Evolutionary conservation across 2,888 invertebrate species (phyloP), one percentile per base, ranked within the genome.

Genomic region (Myopa testacea): DNA sequence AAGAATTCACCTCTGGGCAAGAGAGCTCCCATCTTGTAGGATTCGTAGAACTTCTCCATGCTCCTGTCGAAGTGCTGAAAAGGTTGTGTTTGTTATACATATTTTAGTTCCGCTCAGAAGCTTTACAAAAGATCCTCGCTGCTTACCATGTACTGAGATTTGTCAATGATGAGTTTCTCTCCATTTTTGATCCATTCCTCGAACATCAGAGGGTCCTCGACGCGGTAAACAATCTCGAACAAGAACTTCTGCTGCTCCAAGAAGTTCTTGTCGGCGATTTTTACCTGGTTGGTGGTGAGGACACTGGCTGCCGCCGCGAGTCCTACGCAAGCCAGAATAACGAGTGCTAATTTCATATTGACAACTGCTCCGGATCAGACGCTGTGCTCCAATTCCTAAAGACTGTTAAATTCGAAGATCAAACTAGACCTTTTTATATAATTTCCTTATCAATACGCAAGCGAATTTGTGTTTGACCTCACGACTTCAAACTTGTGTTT

Each of bases 1-100:
- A 91, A 92, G 58, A 91, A 89, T 78, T 91, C 90, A 75, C 91
- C 91, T 79, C 89, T 88, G 8, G 91, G 91, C 73, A 93, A 87
- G 70, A 90, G 87, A 50, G 90, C 91, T 75, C 90, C 82, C 75
- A 81, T 76, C 68, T 83, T 82, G 74, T 81, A 82, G n/a, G 80
- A 70, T 38, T 81, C 81, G 63, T 78, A 82, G 82, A 85, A 85
- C 34, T 82, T 79, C 34, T 77, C 80, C 84, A 85, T 85, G 7
- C 76, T 6, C 3, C 72, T 14, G 52, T 83, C 83, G 78, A 78
- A 83, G 45, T 81, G 69, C 84, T 84, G 72, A n/a, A 81, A 79
- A 0, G 67, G 38, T 16, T 55, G 40, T 63, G 26, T 34, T 76
- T 65, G 8, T 45, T 8, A 38, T 65, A 65, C 19, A 10, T 60